Conservation (phyloP, 2,797 vertebrate species). For the Philypnodon macrostomus region DNA sequence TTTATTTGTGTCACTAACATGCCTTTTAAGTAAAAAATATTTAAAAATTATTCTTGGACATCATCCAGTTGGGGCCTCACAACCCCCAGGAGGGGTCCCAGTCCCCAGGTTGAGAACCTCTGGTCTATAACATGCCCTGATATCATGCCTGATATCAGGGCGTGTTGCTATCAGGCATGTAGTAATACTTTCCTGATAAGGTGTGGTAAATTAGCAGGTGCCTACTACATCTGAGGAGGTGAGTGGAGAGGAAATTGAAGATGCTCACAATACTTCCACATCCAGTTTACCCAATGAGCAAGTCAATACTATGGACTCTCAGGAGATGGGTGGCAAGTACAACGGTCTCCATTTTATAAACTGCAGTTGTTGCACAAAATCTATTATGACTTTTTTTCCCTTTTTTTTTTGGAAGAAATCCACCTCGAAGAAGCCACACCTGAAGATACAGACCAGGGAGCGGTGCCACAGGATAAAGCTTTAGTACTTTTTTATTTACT, state of each 20-base stretch:
- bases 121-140: too few relatives aligned
- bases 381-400: slow-evolving; percentile 6
- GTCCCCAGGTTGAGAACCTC: too few relatives aligned
- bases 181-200: slow-evolving; percentile 1
- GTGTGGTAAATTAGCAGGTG: slow-evolving; percentile 21
- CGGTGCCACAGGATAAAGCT: slow-evolving; percentile 31
- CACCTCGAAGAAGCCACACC: slow-evolving; percentile 21
- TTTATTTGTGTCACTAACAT: too few relatives aligned
- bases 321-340: slow-evolving; percentile 38
- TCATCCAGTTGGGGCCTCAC: too few relatives aligned
- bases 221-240: slow-evolving; percentile 19
- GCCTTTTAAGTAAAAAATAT: too few relatives aligned
- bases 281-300: slow-evolving; percentile 23
- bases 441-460: slow-evolving; percentile 30
- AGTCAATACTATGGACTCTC: slow-evolving; percentile 13
- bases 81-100: too few relatives aligned
- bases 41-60: too few relatives aligned
- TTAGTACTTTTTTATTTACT: slow-evolving; percentile 12
- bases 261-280: slow-evolving; percentile 18
- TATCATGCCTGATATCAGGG: too few relatives aligned
- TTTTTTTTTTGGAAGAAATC: slow-evolving; percentile 52
- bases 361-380: not conserved
- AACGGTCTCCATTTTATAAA: not conserved
- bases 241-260: slow-evolving; percentile 25
- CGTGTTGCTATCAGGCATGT: too few relatives aligned